A percentile compares a stretch with the other conserved stretches of the same genome.
phyloP scores from a whole-genome alignment of 2,113 vertebrate species.

The Tringa solitaria region DNA sequence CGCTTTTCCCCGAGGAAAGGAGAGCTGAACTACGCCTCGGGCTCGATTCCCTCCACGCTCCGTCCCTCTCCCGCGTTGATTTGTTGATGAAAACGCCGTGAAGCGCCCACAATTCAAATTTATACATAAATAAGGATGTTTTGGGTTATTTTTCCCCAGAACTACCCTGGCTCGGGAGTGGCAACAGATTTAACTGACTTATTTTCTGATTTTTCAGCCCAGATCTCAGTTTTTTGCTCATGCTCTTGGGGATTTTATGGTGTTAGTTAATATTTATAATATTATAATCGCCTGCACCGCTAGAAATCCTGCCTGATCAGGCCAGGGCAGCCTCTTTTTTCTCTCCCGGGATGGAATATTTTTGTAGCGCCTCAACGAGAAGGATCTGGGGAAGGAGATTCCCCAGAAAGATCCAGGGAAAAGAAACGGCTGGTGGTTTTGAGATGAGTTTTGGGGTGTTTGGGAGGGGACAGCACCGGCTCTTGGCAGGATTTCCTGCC shows the following conservation, averaged over 20 bases:
- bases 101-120: background rate
- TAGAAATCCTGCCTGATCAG: background rate
- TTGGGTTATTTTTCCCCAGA: background rate
- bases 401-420: too few species aligned
- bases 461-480: fast-evolving
- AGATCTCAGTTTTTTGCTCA: background rate
- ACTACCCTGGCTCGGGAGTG: background rate
- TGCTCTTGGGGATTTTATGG: background rate
- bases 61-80: fast-evolving
- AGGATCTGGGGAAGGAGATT: background rate
- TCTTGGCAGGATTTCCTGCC: background rate
- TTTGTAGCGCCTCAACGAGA: background rate
- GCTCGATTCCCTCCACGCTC: background rate
- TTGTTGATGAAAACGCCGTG: too few species aligned
- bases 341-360: background rate
- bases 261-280: background rate
- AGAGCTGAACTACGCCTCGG: fast-evolving
- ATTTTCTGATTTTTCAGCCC: background rate
- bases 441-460: background rate
- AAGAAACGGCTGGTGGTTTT: background rate
- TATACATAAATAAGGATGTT: background rate
- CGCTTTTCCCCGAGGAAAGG: background rate
- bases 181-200: background rate
- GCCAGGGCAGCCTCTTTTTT: background rate
- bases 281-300: fast-evolving